phyloP scores from a whole-genome alignment of 2,113 vertebrate species.

The Chinchilla lanigera region DNA sequence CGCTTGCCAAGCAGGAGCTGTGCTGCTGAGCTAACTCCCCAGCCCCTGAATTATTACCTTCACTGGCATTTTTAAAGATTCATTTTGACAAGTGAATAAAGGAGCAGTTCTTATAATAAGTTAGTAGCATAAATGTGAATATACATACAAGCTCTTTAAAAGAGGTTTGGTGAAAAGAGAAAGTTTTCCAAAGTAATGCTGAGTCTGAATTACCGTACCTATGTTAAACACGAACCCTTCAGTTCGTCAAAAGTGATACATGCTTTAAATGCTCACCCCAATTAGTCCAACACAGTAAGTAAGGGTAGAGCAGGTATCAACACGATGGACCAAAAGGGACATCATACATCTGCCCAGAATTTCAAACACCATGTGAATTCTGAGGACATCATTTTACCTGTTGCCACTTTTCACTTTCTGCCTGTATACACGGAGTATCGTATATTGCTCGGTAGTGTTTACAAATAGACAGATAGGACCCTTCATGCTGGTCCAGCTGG shows the following conservation, averaged over 20 bases:
- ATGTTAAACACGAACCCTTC: neutral
- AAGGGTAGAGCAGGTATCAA: neutral
- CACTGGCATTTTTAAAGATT: neutral
- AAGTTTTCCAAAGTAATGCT: conserved; percentile 38
- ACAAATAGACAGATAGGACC: conserved; percentile 98
- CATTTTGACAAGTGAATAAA: neutral
- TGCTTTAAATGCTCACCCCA: neutral
- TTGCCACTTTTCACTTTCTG: conserved; percentile 97
- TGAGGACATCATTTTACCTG: conserved; percentile 87
- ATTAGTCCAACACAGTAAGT: neutral
- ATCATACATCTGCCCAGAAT: neutral
- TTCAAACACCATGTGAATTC: neutral
- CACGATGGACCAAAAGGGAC: neutral
- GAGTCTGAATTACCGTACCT: neutral
- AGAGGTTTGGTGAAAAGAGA: neutral
- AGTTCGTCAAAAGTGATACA: neutral
- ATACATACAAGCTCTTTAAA: neutral
- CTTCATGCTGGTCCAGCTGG: conserved; percentile 98
- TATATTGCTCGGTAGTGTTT: conserved; percentile 99
- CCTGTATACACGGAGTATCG: conserved; percentile 97
- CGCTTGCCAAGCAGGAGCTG: too few relatives aligned
- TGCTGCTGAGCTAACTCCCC: too few relatives aligned
- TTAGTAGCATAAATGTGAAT: neutral
- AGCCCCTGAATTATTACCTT: neutral
- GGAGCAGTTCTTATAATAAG: conserved; percentile 7